Conservation (phyloP, 2,888 invertebrate species). For the Leucophenga montana region DNA sequence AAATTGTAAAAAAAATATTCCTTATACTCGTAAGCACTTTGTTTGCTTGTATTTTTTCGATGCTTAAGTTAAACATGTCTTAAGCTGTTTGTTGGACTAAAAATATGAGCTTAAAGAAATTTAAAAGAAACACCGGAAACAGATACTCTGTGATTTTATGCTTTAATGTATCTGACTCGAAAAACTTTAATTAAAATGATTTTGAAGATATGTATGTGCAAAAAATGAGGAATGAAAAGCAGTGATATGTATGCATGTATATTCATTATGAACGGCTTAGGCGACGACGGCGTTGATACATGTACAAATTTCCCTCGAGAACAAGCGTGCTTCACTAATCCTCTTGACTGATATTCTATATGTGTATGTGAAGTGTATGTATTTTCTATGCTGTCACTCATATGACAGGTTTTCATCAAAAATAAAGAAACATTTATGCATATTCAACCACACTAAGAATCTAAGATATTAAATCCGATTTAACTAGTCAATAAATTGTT, state of each 20-base stretch:
- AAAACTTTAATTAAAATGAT: no score
- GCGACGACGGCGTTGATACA: constrained; percentile 46
- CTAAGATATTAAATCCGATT: no score
- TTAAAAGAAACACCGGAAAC: background rate
- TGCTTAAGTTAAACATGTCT: background rate
- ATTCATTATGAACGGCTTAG: constrained; percentile 73
- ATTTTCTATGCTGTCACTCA: constrained; percentile 20
- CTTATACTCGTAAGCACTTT: background rate
- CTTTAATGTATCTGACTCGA: background rate
- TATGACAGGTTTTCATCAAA: constrained; percentile 1
- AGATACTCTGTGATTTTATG: constrained; percentile 26
- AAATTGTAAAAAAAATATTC: constrained; percentile 11
- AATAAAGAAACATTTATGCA: no score
- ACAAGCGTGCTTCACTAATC: constrained; percentile 25
- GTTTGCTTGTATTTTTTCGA: constrained; percentile 2
- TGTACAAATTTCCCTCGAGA: constrained; percentile 66
- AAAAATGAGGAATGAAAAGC: constrained; percentile 6
- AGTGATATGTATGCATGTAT: constrained; percentile 48
- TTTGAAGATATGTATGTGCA: background rate
- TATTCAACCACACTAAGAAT: background rate
- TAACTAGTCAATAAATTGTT: no score
- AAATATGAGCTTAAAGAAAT: background rate
- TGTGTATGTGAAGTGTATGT: no score
- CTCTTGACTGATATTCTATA: no score
- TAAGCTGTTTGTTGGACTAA: constrained; percentile 17